Base-by-base conservation (phyloP, 1,140 invertebrate genomes). In the Camponotus vicinus region DNA sequence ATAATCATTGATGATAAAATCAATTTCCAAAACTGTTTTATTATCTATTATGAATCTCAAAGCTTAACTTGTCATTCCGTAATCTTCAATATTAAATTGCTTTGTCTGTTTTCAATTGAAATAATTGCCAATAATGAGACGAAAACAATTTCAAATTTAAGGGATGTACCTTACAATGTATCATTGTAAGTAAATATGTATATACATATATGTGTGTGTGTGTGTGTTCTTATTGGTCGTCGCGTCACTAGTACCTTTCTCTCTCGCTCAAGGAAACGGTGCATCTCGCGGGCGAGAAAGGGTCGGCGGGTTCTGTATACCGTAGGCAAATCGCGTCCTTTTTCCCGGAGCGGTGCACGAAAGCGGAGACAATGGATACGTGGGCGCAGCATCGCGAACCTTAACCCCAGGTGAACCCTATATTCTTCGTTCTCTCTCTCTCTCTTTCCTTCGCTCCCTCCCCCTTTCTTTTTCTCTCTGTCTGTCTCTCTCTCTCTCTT, bases 311-410 rank as follows among this genome's bases (percentile, higher is more conserved):
- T 71, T 85, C 73, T 45, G 63, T 40, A 83, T 64, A 90, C 83
- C 77, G 88, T 90, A 90, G 85, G 89, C 89, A 90, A 90, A 79
- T 90, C 89, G 89, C 87, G 87, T 90, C 87, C 90, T 90, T 91
- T 91, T 91, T 89, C 90, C 90, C 89, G 87, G 15, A 52, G 49
- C 84, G 85, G 89, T 86, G 89, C 87, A 88, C 87, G 90, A 92
- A 90, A 92, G 89, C 90, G 90, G 88, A 93, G 91, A 93, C 92
- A 93, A 93, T 93, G 89, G 92, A 86, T 91, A 92, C 92, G 92
- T 93, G 89, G 92, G 92, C 91, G 92, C 92, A 92, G 92, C 90
- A 92, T 92, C 92, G 91, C 92, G 91, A 93, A 92, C 92, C 89
- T 92, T 92, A 93, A 92, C 92, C 92, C 89, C 87, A 83, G 88